Percentiles rank a stretch among this genome's conserved stretches.
These are phyloP conservation scores for Luffia ferchaultella DNA, from an alignment of 2,888 invertebrate species.

Conservation along the genomic window DNA sequence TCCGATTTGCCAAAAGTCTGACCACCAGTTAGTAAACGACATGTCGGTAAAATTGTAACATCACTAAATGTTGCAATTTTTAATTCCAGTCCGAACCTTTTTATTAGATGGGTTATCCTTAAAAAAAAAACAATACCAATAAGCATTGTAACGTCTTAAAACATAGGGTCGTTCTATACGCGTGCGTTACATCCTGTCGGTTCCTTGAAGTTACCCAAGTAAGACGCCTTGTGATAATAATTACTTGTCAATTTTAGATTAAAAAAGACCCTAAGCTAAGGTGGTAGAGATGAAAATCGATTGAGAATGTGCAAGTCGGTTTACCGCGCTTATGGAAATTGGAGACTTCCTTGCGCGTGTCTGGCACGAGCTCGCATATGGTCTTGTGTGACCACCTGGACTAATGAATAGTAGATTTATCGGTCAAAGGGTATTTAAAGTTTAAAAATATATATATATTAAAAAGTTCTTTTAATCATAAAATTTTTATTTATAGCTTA, in stretches of 20 bases:
- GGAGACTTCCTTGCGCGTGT: conserved; percentile 52
- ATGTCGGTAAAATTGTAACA: too few relatives aligned
- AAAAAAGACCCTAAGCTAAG: not conserved
- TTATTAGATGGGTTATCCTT: too few relatives aligned
- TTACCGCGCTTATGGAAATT: conserved; percentile 33
- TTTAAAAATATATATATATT: not conserved
- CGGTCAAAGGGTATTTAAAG: not conserved
- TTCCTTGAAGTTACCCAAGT: conserved; percentile 31
- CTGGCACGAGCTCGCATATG: conserved; percentile 34
- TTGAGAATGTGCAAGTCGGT: not conserved
- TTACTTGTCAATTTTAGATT: not conserved
- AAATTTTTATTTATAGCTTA: not conserved
- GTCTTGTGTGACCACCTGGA: not conserved
- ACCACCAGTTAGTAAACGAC: too few relatives aligned
- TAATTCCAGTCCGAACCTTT: too few relatives aligned
- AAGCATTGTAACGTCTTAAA: not conserved
- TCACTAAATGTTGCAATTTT: too few relatives aligned
- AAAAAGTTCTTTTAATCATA: not conserved
- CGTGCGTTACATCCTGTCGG: conserved; percentile 32
- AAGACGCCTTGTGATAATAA: conserved; percentile 25
- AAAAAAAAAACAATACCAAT: too few relatives aligned
- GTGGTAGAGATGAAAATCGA: not conserved
- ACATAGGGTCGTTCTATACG: conserved; percentile 12
- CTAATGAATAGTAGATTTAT: not conserved
- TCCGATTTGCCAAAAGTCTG: too few relatives aligned